phyloP scores from a whole-genome alignment of 2,888 invertebrate species.

The Teinopalpus imperialis region DNA sequence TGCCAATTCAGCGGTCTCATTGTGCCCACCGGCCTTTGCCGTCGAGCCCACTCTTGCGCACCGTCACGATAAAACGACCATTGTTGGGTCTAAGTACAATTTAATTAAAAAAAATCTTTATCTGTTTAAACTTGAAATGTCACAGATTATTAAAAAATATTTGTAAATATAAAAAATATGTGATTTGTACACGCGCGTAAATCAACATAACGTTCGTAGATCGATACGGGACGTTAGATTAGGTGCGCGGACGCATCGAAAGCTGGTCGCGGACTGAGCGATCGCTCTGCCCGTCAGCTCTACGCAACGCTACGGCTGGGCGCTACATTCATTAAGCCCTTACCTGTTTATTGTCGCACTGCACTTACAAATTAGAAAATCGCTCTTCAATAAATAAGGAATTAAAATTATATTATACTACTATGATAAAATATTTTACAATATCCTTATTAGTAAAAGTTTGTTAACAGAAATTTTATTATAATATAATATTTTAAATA shows the following conservation, averaged over 20 bases:
- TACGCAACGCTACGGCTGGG: constrained; percentile 61
- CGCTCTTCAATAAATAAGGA: no score
- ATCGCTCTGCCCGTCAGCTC: constrained; percentile 51
- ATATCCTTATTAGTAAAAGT: no score
- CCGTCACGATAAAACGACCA: constrained; percentile 40
- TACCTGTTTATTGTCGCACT: constrained; percentile 43
- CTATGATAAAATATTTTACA: no score
- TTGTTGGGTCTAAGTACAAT: constrained; percentile 29
- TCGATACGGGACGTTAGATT: constrained; percentile 33
- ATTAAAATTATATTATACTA: no score
- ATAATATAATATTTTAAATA: no score
- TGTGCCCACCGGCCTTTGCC: constrained; percentile 55
- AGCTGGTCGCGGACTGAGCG: constrained; percentile 64
- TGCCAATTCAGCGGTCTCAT: constrained; percentile 78
- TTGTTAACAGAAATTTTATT: no score
- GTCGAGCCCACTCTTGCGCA: constrained; percentile 52
- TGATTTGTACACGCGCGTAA: constrained; percentile 37
- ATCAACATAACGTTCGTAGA: constrained; percentile 48
- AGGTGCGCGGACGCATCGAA: constrained; percentile 69
- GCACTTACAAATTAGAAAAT: constrained; percentile 24
- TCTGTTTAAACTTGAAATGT: constrained; percentile 13
- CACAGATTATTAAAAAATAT: constrained; percentile 21
- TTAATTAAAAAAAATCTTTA: neutral
- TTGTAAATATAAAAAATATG: constrained; percentile 17
- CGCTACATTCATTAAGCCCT: constrained; percentile 61